Base-by-base conservation (phyloP, 2,797 vertebrate genomes). In the Channa striata region DNA sequence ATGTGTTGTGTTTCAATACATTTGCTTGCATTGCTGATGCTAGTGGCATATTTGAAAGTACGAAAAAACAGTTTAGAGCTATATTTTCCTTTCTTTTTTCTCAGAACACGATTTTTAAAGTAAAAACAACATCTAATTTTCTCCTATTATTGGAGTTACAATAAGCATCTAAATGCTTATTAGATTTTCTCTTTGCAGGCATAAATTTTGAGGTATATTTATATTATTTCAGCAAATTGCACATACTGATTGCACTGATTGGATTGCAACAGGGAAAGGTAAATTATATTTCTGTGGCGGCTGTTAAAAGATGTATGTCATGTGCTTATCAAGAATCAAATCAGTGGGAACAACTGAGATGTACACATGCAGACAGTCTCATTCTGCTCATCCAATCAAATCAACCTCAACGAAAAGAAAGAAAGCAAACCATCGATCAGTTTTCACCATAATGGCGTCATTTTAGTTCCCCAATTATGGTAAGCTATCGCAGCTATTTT, bases 241-340 rank as follows among this genome's bases (percentile, higher is more conserved):
- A 17, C 4, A 10, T 10, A 33, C 19, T 49, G 7, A 12, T 25
- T 59, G 25, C 46, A 65, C 11, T 50, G 20, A 17, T 6, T 49
- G 37, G 51, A 34, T 47, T 59, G 59, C 59, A 79, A 40, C 47
- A 47, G 6, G 36, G 36, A 13, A 78, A 11, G 67, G 57, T 59
- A 36, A 61, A 53, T 57, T 34, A 54, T 4, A 50, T 58, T 14
- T 3, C 23, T 40, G 37, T 21, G 33, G 60, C 19, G 23, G 20
- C 54, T 70, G 42, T 16, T 50, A 43, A 49, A 70, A 75, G 23
- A 47, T 49, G 30, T 19, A 58, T 10, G 4, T 72, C 60, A 62
- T 50, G 40, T 36, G 17, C 50, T 63, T 33, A 53, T 68, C 19
- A 49, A 33, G 23, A 58, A 19, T 63, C 37, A 54, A 47, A 50